A percentile compares a stretch with the other conserved stretches of the same genome.
These are phyloP conservation scores for Neogobius melanostomus DNA, from an alignment of 2,113 vertebrate species.

Conservation along the genomic window DNA sequence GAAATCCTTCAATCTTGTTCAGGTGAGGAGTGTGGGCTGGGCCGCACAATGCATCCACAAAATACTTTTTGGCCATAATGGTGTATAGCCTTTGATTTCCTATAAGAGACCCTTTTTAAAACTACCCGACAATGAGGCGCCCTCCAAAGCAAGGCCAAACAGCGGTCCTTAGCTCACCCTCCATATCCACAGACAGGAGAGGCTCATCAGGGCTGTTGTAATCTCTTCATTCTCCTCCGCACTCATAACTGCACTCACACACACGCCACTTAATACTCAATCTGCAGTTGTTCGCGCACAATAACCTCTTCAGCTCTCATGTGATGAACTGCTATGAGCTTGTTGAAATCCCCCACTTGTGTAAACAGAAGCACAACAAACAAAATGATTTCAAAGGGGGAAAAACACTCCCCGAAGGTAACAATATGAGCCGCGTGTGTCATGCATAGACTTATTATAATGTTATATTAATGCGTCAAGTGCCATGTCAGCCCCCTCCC, in stretches of 20 bases:
- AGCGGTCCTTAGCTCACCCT: constrained; percentile 63
- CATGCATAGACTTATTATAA: constrained; percentile 29
- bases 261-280: constrained; percentile 11
- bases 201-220: constrained; percentile 54
- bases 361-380: constrained; percentile 24
- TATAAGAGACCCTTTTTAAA: constrained; percentile 58
- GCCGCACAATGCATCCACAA: not conserved
- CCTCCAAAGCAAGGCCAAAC: constrained; percentile 70
- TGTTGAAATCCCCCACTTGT: constrained; percentile 33
- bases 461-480: no score
- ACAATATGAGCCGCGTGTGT: constrained; percentile 32
- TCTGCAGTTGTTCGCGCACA: constrained; percentile 29
- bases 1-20: constrained; percentile 37
- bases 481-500: constrained; percentile 34
- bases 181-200: constrained; percentile 34
- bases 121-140: constrained; percentile 55
- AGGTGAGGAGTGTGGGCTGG: not conserved
- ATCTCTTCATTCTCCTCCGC: constrained; percentile 56
- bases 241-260: constrained; percentile 33
- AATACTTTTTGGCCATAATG: constrained; percentile 1
- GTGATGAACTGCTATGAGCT: constrained; percentile 24
- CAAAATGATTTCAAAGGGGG: constrained; percentile 16
- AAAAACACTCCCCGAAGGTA: constrained; percentile 31
- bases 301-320: constrained; percentile 33
- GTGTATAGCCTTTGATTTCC: constrained; percentile 29